These are phyloP conservation scores for Toxotes chatareus DNA, from an alignment of 2,113 vertebrate species.

Conservation along the genomic window DNA sequence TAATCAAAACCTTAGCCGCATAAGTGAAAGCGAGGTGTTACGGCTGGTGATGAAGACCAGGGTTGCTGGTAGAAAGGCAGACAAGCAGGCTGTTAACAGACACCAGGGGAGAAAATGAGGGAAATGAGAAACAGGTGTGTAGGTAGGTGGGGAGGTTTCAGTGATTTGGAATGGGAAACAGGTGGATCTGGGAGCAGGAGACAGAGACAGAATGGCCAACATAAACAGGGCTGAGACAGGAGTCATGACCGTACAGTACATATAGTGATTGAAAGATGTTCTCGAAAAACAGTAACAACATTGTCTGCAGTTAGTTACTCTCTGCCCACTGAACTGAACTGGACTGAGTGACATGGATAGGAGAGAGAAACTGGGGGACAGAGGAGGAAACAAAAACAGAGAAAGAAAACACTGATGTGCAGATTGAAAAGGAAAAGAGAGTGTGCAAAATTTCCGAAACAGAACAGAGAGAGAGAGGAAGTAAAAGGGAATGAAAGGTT, in stretches of 20 bases:
- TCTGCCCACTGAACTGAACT: not conserved
- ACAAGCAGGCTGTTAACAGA: no score
- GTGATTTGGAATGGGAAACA: not conserved
- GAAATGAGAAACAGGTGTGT: not conserved
- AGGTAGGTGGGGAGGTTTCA: not conserved
- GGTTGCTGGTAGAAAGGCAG: no score
- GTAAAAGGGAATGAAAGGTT: constrained; percentile 27
- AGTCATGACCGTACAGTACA: not conserved
- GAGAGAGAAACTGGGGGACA: not conserved
- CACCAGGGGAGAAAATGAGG: not conserved
- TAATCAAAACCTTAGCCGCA: no score
- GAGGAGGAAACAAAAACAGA: not conserved
- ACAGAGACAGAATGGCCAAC: not conserved
- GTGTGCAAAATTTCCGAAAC: not conserved
- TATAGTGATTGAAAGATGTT: not conserved
- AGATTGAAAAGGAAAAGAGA: constrained; percentile 1
- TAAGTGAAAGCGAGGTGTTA: no score
- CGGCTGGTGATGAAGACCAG: no score
- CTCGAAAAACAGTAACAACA: not conserved
- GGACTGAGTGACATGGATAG: not conserved
- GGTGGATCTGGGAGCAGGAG: not conserved
- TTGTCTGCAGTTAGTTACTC: not conserved
- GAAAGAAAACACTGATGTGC: not conserved
- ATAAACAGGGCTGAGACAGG: no score
- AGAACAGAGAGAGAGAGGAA: constrained; percentile 1